Evolutionary conservation across 1,140 invertebrate species (phyloP).

Genomic region (Mizuhopecten yessoensis): DNA sequence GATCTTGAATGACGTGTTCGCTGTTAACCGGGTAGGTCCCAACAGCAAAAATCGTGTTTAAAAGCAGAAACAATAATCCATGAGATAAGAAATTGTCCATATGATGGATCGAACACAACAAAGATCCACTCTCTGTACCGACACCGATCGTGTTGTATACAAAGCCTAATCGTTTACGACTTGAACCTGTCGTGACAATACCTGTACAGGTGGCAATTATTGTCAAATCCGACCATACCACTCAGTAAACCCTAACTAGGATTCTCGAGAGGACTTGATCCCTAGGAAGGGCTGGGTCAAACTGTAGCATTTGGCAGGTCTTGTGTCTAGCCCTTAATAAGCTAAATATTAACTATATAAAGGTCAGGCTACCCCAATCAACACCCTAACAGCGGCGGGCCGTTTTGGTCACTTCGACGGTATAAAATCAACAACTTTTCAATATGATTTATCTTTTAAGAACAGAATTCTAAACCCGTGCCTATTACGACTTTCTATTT

Average conservation of each 20-base stretch:
- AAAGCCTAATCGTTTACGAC: neutral
- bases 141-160: neutral
- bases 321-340: neutral
- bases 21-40: no score
- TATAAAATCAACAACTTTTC: slow-evolving; percentile 45
- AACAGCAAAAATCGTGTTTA: no score
- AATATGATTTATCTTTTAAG: slow-evolving; percentile 51
- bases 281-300: neutral
- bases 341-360: neutral
- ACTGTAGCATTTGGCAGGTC: neutral
- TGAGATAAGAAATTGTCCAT: neutral
- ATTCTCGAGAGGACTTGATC: slow-evolving; percentile 9
- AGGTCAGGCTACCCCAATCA: slow-evolving; percentile 44
- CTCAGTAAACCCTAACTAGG: neutral
- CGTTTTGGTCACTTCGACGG: neutral
- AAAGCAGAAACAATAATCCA: no score
- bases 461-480: neutral
- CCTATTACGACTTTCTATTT: slow-evolving; percentile 38
- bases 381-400: neutral
- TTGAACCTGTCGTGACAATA: neutral
- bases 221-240: neutral
- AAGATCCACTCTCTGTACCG: neutral
- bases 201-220: neutral
- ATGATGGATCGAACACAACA: neutral
- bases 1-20: no score